Evolutionary conservation across 2,113 vertebrate genomes (phyloP).

Genomic region (Columbina picui): DNA sequence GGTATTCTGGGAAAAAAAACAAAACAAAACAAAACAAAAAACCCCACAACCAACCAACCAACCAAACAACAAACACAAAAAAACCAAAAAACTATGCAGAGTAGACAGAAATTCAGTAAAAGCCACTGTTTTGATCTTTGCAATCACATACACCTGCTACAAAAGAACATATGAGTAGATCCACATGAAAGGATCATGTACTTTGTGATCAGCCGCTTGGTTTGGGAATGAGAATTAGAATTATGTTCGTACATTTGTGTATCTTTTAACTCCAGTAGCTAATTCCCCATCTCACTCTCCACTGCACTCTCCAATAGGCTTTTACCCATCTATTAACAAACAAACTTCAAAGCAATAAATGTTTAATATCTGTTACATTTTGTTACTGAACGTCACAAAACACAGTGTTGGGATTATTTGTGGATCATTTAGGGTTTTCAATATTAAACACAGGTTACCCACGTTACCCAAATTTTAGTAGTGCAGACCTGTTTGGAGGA

Average conservation of each 20-base stretch:
- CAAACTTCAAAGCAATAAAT: neutral
- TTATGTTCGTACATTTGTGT: neutral
- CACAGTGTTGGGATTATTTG: neutral
- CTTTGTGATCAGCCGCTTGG: constrained; percentile 22
- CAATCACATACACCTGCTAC: constrained; percentile 2
- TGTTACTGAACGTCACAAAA: neutral
- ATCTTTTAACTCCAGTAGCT: constrained; percentile 10
- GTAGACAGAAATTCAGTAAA: neutral
- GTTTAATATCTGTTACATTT: neutral
- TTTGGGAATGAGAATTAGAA: constrained; percentile 5
- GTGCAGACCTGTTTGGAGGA: neutral
- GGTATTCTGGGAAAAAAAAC: no score
- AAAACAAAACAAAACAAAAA: no score
- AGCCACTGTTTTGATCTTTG: neutral
- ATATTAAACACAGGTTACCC: neutral
- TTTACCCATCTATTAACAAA: neutral
- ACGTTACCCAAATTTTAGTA: neutral
- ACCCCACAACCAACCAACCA: no score
- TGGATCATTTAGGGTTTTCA: neutral
- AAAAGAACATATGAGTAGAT: constrained; percentile 7
- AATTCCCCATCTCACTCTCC: neutral
- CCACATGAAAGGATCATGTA: neutral
- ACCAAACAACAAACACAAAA: no score
- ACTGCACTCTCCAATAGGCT: neutral
- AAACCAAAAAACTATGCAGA: neutral